A percentile compares a stretch with the other conserved stretches of the same genome.
These are phyloP conservation scores for Cyclina sinensis DNA, from an alignment of 1,140 invertebrate genomes.

Conservation along the genomic window DNA sequence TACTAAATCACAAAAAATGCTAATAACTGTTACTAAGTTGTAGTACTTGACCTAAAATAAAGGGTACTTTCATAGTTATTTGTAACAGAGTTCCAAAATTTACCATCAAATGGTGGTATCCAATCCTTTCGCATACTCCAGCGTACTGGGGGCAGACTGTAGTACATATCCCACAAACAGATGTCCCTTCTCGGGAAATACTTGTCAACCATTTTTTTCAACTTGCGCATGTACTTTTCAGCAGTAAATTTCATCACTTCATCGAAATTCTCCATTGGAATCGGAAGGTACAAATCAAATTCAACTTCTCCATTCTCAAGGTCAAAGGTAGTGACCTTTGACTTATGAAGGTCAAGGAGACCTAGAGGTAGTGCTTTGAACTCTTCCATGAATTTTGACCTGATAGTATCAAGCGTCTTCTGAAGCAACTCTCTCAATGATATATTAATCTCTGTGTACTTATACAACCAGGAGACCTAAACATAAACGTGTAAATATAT, in stretches of 20 bases:
- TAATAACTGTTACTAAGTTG: too few species aligned
- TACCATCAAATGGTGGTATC: conserved; percentile 84
- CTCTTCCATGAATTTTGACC: conserved; percentile 74
- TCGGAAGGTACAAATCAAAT: conserved; percentile 94
- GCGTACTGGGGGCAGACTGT: conserved; percentile 79
- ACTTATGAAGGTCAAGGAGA: conserved; percentile 77
- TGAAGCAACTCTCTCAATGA: conserved; percentile 47
- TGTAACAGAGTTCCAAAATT: too few species aligned
- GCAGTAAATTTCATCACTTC: conserved; percentile 89
- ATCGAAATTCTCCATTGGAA: conserved; percentile 96
- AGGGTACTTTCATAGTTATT: too few species aligned
- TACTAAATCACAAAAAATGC: too few species aligned
- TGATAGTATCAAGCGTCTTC: conserved; percentile 67
- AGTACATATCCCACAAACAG: conserved; percentile 77
- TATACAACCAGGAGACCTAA: conserved; percentile 68
- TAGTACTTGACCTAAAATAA: too few species aligned
- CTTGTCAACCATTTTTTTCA: conserved; percentile 39
- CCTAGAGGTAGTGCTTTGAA: conserved; percentile 74
- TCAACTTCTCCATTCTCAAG: conserved; percentile 92
- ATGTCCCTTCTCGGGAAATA: conserved; percentile 73
- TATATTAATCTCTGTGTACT: conserved; percentile 71
- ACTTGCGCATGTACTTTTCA: conserved; percentile 63
- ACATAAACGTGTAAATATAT: background rate
- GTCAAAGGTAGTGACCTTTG: conserved; percentile 91
- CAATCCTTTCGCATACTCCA: conserved; percentile 72